Percentiles rank a stretch among this genome's conserved stretches.
Conservation (phyloP, 2,888 invertebrate genomes). For the Cistogaster globosa region DNA sequence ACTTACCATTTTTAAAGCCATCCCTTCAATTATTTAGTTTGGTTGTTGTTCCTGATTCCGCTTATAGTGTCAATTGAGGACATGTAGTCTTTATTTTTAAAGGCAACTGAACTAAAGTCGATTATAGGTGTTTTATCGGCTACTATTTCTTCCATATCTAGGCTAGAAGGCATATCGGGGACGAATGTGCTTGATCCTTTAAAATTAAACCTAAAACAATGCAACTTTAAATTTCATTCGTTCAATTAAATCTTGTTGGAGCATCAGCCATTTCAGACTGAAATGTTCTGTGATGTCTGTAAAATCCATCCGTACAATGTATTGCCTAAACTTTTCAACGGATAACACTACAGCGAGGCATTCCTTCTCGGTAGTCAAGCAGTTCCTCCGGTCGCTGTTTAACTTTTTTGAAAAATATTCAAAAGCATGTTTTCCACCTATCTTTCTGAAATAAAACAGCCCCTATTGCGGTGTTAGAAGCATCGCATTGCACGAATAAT, state of each 20-base stretch:
- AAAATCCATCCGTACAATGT: constrained; percentile 58
- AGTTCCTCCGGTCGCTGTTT: constrained; percentile 12
- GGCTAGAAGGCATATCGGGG: not conserved
- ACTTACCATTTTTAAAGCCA: too few species aligned
- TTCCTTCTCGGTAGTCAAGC: constrained; percentile 15
- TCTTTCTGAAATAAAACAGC: constrained; percentile 43
- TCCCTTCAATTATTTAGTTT: too few species aligned
- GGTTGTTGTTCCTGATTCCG: too few species aligned
- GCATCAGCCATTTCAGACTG: too few species aligned
- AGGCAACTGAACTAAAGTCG: too few species aligned
- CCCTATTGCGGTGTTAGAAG: constrained; percentile 38
- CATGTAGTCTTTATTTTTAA: too few species aligned
- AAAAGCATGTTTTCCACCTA: constrained; percentile 37
- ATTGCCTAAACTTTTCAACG: constrained; percentile 50
- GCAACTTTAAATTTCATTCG: constrained; percentile 73
- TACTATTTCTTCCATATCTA: not conserved
- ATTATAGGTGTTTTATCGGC: too few species aligned
- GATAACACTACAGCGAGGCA: constrained; percentile 43
- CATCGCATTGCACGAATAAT: constrained; percentile 29
- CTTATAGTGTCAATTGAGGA: too few species aligned
- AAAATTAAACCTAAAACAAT: constrained; percentile 67
- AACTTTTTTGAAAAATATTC: constrained; percentile 45
- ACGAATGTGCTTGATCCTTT: constrained; percentile 32
- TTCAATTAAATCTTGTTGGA: constrained; percentile 43
- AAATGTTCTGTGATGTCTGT: too few species aligned